These are phyloP conservation scores for Apis laboriosa DNA, from an alignment of 1,140 invertebrate species.

Conservation along the genomic window DNA sequence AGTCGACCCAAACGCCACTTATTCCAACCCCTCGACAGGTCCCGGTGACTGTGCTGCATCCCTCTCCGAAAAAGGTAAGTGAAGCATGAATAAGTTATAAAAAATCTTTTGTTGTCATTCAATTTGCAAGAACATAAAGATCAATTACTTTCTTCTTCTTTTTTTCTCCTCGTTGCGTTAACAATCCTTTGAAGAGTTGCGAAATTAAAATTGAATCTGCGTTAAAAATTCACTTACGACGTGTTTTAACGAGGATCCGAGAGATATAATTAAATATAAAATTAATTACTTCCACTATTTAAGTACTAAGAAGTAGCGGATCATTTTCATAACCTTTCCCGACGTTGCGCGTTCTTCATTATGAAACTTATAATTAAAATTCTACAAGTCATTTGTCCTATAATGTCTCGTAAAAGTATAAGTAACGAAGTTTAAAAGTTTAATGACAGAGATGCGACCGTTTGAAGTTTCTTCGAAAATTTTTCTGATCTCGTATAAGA, in stretches of 20 bases:
- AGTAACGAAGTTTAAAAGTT: not conserved
- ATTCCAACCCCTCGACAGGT: constrained; percentile 75
- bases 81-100: constrained; percentile 28
- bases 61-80: constrained; percentile 78
- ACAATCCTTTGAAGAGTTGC: not conserved
- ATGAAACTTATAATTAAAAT: not conserved
- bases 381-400: not conserved
- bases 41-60: constrained; percentile 76
- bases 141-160: not conserved
- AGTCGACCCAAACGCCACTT: constrained; percentile 65
- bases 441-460: not conserved
- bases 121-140: constrained; percentile 4
- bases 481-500: not conserved
- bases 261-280: constrained; percentile 9
- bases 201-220: not conserved
- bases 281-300: constrained; percentile 13
- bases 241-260: not conserved
- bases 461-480: not conserved
- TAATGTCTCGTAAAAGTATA: not conserved
- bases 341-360: not conserved
- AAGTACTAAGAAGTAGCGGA: not conserved
- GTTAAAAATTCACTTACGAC: not conserved
- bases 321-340: not conserved
- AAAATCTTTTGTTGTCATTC: constrained; percentile 16
- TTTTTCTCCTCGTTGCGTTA: not conserved